These are phyloP conservation scores for Plutomurus gul DNA, from an alignment of 1,140 invertebrate species.

Conservation along the genomic window DNA sequence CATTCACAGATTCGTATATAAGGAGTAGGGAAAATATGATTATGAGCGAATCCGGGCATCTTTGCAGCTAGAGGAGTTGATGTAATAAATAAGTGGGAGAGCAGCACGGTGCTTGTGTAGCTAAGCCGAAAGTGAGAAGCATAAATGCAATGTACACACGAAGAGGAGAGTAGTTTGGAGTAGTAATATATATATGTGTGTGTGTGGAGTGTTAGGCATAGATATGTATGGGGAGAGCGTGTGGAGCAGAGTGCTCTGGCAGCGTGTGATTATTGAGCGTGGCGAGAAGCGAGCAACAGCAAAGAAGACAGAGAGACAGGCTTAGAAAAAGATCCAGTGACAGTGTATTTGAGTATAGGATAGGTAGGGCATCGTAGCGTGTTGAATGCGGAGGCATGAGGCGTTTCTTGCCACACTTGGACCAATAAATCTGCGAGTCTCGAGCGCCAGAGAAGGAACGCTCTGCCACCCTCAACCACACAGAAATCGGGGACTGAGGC, in stretches of 20 bases:
- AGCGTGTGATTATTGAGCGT: constrained; percentile 22
- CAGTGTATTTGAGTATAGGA: neutral
- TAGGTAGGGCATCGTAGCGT: neutral
- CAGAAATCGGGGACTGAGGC: constrained; percentile 42
- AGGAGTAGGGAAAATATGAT: no score
- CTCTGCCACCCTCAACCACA: constrained; percentile 54
- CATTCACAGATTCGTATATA: no score
- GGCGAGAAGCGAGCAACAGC: constrained; percentile 23
- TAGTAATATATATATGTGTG: no score
- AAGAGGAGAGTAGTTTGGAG: no score
- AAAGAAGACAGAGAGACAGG: constrained; percentile 7
- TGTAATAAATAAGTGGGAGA: no score
- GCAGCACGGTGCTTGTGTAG: no score
- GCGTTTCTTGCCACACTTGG: constrained; percentile 53
- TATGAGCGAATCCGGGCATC: no score
- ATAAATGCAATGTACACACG: no score
- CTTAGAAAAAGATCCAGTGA: neutral
- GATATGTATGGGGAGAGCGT: neutral
- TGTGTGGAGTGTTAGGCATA: no score
- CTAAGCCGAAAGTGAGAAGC: no score
- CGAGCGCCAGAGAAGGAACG: constrained; percentile 53
- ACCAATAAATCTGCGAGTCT: constrained; percentile 54
- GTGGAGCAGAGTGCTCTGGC: neutral
- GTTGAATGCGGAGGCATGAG: constrained; percentile 43
- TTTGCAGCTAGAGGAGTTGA: no score